Percentiles rank a stretch among this genome's conserved stretches.
Conservation (phyloP, 2,113 vertebrate species). For the Scophthalmus maximus region DNA sequence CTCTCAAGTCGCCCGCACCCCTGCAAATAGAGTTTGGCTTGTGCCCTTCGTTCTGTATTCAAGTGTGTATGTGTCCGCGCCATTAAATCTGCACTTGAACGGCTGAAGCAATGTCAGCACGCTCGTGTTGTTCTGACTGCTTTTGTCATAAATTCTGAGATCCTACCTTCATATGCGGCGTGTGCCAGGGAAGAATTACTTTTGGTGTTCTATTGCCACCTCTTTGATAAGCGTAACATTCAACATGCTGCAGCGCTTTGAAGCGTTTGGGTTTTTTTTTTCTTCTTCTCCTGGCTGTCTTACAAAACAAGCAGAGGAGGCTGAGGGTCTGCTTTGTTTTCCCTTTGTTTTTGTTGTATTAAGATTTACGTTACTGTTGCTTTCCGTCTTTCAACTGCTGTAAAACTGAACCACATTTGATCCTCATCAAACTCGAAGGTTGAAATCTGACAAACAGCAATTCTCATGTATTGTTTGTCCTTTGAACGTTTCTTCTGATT, state of each 20-base stretch:
- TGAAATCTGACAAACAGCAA: constrained; percentile 18
- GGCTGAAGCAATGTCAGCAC: constrained; percentile 46
- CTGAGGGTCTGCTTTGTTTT: constrained; percentile 13
- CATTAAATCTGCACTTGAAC: constrained; percentile 67
- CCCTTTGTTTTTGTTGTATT: neutral
- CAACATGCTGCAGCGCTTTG: constrained; percentile 20
- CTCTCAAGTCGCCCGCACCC: constrained; percentile 57
- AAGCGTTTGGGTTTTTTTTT: constrained; percentile 12
- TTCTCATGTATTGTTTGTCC: constrained; percentile 5
- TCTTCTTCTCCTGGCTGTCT: constrained; percentile 15
- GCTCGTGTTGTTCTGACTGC: constrained; percentile 36
- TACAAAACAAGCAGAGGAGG: constrained; percentile 45
- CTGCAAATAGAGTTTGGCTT: constrained; percentile 68
- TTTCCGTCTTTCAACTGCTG: neutral
- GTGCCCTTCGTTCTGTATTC: constrained; percentile 66
- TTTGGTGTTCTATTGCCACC: constrained; percentile 23
- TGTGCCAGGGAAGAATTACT: constrained; percentile 31
- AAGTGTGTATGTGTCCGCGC: constrained; percentile 46
- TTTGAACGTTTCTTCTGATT: too few species aligned
- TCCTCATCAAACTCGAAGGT: constrained; percentile 11
- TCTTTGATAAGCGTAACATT: constrained; percentile 41
- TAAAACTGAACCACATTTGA: constrained; percentile 4
- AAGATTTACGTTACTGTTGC: neutral
- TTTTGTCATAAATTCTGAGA: constrained; percentile 66
- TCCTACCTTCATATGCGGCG: constrained; percentile 41